phyloP scores from a whole-genome alignment of 2,113 vertebrate genomes.

The Megaptera novaeangliae region DNA sequence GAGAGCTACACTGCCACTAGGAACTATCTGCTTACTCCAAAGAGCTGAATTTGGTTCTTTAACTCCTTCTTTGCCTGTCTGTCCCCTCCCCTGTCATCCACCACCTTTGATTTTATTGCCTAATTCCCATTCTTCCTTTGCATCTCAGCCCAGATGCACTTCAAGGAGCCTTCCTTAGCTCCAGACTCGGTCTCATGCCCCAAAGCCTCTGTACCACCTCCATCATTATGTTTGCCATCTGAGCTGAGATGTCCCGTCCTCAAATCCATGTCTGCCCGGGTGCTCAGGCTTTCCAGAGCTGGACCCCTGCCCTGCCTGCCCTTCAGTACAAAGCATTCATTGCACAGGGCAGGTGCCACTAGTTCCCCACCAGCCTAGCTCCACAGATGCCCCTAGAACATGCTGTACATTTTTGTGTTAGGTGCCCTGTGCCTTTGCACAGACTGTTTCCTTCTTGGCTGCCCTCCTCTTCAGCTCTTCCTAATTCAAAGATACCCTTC shows the following conservation, averaged over 20 bases:
- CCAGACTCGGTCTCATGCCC: neutral
- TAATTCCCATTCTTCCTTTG: neutral
- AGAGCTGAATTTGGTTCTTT: neutral
- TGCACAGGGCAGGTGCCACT: too few species aligned
- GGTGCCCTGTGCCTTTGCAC: neutral
- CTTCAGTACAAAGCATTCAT: neutral
- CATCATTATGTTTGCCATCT: neutral
- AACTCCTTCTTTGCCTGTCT: neutral
- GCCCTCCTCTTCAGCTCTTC: neutral
- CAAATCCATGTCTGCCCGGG: neutral
- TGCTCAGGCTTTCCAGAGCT: neutral
- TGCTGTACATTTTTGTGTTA: neutral
- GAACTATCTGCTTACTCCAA: neutral
- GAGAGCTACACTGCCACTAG: neutral
- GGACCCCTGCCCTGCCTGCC: neutral
- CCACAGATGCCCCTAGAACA: neutral
- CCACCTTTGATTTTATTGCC: neutral
- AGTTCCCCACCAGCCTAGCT: neutral
- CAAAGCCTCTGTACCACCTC: neutral
- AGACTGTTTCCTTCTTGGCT: neutral
- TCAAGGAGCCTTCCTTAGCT: neutral
- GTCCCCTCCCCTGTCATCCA: neutral
- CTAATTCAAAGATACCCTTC: neutral
- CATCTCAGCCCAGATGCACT: neutral
- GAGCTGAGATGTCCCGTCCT: neutral